phyloP scores from a whole-genome alignment of 2,888 invertebrate genomes.

The Diloba caeruleocephala region DNA sequence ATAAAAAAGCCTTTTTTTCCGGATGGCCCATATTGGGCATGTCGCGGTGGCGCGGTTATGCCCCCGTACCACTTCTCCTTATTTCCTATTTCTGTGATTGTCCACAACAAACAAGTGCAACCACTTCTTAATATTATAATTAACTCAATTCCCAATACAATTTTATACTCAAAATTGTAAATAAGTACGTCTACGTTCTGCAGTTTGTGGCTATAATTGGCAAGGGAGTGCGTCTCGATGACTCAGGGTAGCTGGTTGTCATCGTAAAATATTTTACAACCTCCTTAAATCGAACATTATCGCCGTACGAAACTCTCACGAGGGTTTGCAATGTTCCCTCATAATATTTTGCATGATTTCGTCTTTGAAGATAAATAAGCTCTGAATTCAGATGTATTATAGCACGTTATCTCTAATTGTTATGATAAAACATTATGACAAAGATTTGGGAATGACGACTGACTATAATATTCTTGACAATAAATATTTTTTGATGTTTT shows the following conservation, averaged over 20 bases:
- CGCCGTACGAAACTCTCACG: slow-evolving; percentile 58
- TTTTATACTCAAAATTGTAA: slow-evolving; percentile 9
- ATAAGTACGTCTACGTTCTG: slow-evolving; percentile 35
- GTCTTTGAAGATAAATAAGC: slow-evolving; percentile 54
- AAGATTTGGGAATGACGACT: too few species aligned
- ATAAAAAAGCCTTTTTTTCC: too few species aligned
- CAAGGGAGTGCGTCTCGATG: slow-evolving; percentile 54
- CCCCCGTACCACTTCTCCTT: too few species aligned
- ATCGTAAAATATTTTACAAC: slow-evolving; percentile 72
- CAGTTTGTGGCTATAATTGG: slow-evolving; percentile 57
- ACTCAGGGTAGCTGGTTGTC: slow-evolving; percentile 46
- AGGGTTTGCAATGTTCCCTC: slow-evolving; percentile 28
- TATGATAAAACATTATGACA: not conserved
- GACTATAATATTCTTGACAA: too few species aligned
- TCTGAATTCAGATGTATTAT: slow-evolving; percentile 27
- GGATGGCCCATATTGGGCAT: too few species aligned
- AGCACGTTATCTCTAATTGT: slow-evolving; percentile 30
- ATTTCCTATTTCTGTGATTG: too few species aligned
- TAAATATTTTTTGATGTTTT: too few species aligned
- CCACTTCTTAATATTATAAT: slow-evolving; percentile 1
- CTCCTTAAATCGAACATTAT: slow-evolving; percentile 72
- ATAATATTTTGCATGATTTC: slow-evolving; percentile 58
- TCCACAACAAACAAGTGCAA: too few species aligned
- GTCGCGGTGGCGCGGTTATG: too few species aligned
- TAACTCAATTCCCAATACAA: slow-evolving; percentile 8